Evolutionary conservation across 2,797 vertebrate genomes (phyloP).

Genomic region (Loriculus beryllinus): DNA sequence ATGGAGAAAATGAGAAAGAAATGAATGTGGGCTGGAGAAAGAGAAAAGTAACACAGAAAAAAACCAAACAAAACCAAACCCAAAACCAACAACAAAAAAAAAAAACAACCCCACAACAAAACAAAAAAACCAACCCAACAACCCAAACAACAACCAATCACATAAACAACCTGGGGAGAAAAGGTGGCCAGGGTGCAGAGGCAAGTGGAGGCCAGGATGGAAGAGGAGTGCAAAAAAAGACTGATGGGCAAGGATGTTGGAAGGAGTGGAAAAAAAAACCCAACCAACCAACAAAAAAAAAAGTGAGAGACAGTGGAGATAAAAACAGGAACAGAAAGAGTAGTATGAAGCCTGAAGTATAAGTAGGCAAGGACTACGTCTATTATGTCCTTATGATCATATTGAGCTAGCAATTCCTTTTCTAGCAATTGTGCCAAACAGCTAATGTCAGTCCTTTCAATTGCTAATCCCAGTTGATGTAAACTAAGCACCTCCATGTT

Average conservation of each 20-base stretch:
- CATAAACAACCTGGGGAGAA: not conserved
- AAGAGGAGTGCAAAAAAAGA: not conserved
- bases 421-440: not conserved
- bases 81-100: too few relatives aligned
- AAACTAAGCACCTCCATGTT: not conserved
- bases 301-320: not conserved
- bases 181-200: not conserved
- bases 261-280: not conserved
- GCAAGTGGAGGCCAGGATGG: not conserved
- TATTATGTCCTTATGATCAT: not conserved
- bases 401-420: not conserved
- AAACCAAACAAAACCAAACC: not conserved
- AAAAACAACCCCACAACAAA: too few relatives aligned
- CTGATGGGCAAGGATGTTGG: not conserved
- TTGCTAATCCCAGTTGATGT: accelerated
- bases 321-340: not conserved
- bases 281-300: not conserved
- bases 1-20: not conserved
- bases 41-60: not conserved
- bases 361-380: not conserved
- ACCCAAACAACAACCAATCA: not conserved
- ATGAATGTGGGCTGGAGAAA: not conserved
- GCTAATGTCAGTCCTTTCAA: not conserved
- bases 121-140: too few relatives aligned
- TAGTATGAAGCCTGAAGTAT: not conserved